phyloP scores from a whole-genome alignment of 92 coral and sea anemone genomes.

The Umimayanthus kanabou region DNA sequence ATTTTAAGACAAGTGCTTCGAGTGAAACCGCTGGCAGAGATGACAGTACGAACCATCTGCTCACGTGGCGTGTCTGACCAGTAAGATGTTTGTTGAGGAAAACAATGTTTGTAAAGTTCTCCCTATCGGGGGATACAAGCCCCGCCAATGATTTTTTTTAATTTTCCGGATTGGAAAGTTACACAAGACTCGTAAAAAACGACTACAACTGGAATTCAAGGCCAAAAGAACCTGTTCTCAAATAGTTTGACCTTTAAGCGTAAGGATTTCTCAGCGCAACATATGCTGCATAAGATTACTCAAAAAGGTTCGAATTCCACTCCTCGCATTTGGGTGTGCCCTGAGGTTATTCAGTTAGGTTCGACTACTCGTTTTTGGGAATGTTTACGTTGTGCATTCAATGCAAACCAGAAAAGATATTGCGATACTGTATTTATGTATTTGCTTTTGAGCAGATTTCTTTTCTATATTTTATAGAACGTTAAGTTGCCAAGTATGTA shows the following conservation, averaged over 20 bases:
- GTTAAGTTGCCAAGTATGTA: neutral
- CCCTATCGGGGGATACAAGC: neutral
- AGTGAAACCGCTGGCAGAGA: constrained; percentile 99
- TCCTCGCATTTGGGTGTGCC: neutral
- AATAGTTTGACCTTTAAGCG: neutral
- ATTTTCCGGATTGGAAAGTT: neutral
- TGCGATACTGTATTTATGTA: constrained; percentile 14
- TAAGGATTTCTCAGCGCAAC: neutral
- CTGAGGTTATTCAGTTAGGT: neutral
- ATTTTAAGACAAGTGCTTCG: constrained; percentile 89
- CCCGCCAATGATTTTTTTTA: neutral
- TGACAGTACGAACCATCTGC: constrained; percentile 97
- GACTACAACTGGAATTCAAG: neutral
- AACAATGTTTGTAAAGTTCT: neutral
- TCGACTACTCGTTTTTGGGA: neutral
- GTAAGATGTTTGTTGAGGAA: neutral
- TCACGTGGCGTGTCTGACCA: constrained; percentile 91
- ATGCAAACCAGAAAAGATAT: neutral
- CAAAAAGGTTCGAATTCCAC: neutral
- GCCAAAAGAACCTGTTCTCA: neutral
- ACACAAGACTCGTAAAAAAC: neutral
- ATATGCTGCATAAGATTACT: neutral
- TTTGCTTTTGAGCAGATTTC: neutral
- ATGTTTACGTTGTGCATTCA: constrained; percentile 9
- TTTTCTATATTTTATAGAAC: neutral